Evolutionary conservation across 2,113 vertebrate species (phyloP).

Genomic region (Hystrix brachyura): DNA sequence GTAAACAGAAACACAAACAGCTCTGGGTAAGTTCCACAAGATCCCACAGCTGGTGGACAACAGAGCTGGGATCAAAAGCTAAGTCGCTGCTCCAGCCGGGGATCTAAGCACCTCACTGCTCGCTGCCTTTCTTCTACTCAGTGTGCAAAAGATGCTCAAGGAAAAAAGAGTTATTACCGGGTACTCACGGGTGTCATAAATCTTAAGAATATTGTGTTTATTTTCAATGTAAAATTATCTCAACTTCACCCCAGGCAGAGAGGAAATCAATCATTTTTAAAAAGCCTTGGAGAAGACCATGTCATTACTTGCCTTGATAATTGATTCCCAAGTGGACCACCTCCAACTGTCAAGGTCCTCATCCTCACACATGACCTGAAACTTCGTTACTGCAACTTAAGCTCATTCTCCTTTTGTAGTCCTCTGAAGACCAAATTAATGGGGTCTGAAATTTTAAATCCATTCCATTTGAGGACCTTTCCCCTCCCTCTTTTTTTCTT

Average conservation of each 20-base stretch:
- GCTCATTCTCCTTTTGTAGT: background rate
- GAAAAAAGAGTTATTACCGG: background rate
- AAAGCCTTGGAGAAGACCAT: background rate
- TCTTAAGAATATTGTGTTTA: background rate
- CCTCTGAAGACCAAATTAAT: background rate
- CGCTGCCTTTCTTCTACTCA: background rate
- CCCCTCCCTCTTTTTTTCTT: background rate
- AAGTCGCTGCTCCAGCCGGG: background rate
- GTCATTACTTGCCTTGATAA: background rate
- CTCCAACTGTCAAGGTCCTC: background rate
- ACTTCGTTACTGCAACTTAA: background rate
- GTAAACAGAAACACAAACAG: background rate
- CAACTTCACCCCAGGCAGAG: background rate
- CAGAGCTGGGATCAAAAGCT: background rate
- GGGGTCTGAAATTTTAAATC: conserved; percentile 4
- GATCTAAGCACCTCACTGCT: background rate
- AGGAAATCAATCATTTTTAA: conserved; percentile 32
- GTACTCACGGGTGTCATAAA: background rate
- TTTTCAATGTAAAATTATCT: background rate
- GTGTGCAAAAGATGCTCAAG: background rate
- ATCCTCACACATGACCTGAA: background rate
- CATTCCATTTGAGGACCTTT: background rate
- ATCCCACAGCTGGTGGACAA: background rate
- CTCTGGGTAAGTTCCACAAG: background rate
- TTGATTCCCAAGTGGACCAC: background rate